A percentile compares a stretch with the other conserved stretches of the same genome.
Evolutionary conservation across 1,140 invertebrate genomes (phyloP).

Genomic region (Pogonognathellus flavescens): DNA sequence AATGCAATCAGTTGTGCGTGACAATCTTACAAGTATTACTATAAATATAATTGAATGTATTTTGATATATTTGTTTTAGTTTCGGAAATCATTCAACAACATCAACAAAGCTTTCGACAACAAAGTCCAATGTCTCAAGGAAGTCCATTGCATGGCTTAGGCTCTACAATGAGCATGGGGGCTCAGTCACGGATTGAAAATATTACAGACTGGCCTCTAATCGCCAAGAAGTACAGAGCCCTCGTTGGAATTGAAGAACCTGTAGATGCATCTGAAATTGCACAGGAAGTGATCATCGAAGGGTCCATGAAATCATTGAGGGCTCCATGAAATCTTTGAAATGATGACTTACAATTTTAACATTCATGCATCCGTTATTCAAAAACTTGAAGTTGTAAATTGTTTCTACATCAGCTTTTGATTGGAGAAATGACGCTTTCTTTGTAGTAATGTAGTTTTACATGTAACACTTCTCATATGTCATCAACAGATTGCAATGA

Average conservation of each 20-base stretch:
- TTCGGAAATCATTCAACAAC: slow-evolving; percentile 59
- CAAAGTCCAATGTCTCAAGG: slow-evolving; percentile 56
- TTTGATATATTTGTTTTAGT: slow-evolving; percentile 52
- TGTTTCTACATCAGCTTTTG: too few relatives aligned
- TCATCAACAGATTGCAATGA: too few relatives aligned
- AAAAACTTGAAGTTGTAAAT: too few relatives aligned
- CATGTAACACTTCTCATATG: too few relatives aligned
- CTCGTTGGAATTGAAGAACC: slow-evolving; percentile 74
- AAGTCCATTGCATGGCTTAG: too few relatives aligned
- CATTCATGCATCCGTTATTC: too few relatives aligned
- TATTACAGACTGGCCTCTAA: slow-evolving; percentile 90
- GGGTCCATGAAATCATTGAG: too few relatives aligned
- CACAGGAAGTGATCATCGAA: neutral
- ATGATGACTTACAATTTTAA: too few relatives aligned
- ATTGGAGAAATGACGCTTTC: too few relatives aligned
- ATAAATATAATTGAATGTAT: neutral
- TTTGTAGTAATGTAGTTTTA: too few relatives aligned
- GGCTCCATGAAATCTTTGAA: too few relatives aligned
- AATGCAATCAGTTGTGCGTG: too few relatives aligned
- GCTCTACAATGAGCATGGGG: slow-evolving; percentile 69
- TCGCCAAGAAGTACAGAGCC: slow-evolving; percentile 86
- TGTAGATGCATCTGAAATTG: neutral
- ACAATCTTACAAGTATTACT: neutral
- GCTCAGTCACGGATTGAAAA: slow-evolving; percentile 90
- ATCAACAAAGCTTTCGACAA: neutral